Base-by-base conservation (phyloP, 2,888 invertebrate genomes). In the Belgica antarctica region DNA sequence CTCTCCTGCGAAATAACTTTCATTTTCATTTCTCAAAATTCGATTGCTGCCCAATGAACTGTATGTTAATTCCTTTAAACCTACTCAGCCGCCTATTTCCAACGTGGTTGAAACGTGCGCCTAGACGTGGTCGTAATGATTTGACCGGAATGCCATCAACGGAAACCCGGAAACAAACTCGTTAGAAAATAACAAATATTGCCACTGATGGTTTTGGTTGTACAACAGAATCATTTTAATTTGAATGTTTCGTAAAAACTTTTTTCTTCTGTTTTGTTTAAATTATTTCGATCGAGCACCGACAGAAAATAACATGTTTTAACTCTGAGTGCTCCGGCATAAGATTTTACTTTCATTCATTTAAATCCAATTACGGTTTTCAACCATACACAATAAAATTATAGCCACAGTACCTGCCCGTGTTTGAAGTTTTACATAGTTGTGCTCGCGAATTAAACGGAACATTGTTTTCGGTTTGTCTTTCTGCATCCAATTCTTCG, bases 301-400 rank as follows among this genome's bases (percentile, higher is more conserved):
- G 22, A 22, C 7, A 52, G 17, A 52, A 52, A 52, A 52, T 52
- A 19, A 22, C 22, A 52, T 52, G n/a, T 2, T 52, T 17, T 3
- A 22, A 22, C 22, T 52, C 17, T 31, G 12, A 31, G 34, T n/a
- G n/a, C 41, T 41, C 41, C n/a, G 41, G 15, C 4, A n/a, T 15
- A 15, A 41, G 41, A 41, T 52, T 52, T 52, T 52, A 52, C 52
- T 52, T 52, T 52, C 52, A 52, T 46, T 46, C 46, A 15, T 52
- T n/a, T 52, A 17, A 52, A 52, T 52, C 52, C 52, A 52, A 52
- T 52, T 52, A 52, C 17, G 12, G 1, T 52, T 52, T 52, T 22
- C 22, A 17, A 7, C 2, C 2, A 19, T 52, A 52, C n/a, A n/a
- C 52, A 52, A 52, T 52, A n/a, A 22, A 52, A 52, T 52, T 19